Conservation (phyloP, 2,888 invertebrate genomes). For the Drosophila diplacantha region DNA sequence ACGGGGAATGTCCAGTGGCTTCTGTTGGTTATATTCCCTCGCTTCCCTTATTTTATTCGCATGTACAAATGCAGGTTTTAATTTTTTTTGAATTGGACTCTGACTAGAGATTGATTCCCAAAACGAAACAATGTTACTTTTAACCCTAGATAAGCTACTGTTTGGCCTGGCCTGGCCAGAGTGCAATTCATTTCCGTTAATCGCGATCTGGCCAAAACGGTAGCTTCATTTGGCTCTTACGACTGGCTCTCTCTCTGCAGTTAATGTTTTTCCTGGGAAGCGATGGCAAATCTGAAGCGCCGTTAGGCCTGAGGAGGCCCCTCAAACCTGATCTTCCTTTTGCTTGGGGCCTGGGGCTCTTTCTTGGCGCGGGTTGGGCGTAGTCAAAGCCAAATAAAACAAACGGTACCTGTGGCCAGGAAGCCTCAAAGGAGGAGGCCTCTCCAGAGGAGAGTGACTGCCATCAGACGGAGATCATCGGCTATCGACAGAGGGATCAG, state of each 20-base stretch:
- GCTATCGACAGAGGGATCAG: constrained; percentile 61
- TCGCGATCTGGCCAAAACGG: constrained; percentile 19
- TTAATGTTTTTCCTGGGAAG: constrained; percentile 50
- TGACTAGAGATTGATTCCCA: background rate
- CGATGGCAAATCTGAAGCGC: constrained; percentile 64
- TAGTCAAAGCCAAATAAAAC: constrained; percentile 46
- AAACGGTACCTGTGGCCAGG: constrained; percentile 44
- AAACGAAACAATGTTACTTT: background rate
- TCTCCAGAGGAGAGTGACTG: constrained; percentile 14
- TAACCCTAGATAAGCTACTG: constrained; percentile 9
- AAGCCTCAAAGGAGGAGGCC: constrained; percentile 4
- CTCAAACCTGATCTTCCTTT: constrained; percentile 1
- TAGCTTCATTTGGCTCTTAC: constrained; percentile 11
- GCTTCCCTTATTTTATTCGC: background rate
- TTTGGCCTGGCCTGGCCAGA: background rate
- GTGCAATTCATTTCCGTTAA: constrained; percentile 1
- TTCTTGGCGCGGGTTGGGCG: constrained; percentile 26
- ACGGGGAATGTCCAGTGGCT: background rate
- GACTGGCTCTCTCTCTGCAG: background rate
- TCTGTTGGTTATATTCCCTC: background rate
- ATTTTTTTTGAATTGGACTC: background rate
- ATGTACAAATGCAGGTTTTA: background rate
- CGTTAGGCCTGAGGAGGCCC: constrained; percentile 44
- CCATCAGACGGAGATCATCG: constrained; percentile 14
- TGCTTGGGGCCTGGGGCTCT: background rate